These are phyloP conservation scores for Cheirogaleus medius DNA, from an alignment of 2,113 vertebrate genomes.

Conservation along the genomic window DNA sequence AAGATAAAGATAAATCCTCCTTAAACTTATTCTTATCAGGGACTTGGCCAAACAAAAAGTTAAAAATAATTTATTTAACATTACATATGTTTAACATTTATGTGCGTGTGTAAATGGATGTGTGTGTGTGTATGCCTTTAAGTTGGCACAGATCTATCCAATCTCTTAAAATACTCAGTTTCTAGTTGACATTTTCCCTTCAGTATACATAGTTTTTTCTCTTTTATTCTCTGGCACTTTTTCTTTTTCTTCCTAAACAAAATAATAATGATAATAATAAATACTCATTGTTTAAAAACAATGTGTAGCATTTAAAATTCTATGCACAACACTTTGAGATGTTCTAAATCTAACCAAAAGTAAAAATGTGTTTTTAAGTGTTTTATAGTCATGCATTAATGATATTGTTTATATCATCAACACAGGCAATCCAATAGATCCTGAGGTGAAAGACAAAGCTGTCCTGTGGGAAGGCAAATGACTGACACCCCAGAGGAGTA, in stretches of 20 bases:
- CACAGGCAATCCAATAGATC: slow-evolving; percentile 38
- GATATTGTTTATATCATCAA: slow-evolving; percentile 19
- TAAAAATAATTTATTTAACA: background rate
- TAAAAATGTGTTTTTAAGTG: background rate
- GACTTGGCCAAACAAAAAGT: background rate
- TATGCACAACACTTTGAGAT: background rate
- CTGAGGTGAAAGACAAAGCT: slow-evolving; percentile 36
- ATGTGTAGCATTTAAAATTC: slow-evolving; percentile 27
- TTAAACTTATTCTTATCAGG: background rate
- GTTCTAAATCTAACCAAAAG: slow-evolving; percentile 37
- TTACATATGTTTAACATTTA: background rate
- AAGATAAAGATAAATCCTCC: background rate
- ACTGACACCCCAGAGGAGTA: background rate
- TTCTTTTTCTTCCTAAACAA: background rate
- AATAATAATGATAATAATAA: slow-evolving; percentile 7
- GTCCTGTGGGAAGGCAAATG: background rate
- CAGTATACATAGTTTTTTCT: background rate
- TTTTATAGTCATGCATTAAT: slow-evolving; percentile 54
- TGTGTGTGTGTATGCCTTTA: background rate
- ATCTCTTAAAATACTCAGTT: background rate
- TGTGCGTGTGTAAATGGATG: background rate
- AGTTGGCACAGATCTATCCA: background rate
- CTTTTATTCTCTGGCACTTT: background rate
- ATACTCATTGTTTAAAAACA: slow-evolving; percentile 4
- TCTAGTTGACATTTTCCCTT: background rate